Percentiles rank a stretch among this genome's conserved stretches.
phyloP scores from a whole-genome alignment of 2,797 vertebrate species.

The Aphelocoma californica region DNA sequence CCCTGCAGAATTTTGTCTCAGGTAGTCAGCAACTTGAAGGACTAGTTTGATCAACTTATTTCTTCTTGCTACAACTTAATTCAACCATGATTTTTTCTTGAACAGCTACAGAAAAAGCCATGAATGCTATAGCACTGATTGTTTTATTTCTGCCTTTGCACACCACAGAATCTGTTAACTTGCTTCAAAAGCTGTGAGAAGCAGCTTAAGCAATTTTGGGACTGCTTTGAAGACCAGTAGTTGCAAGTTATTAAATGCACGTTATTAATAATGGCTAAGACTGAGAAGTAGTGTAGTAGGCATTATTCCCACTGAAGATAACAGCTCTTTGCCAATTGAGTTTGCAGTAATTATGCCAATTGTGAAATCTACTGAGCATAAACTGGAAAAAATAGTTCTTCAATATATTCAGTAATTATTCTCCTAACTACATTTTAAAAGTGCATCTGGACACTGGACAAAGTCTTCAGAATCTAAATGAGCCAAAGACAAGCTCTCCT shows the following conservation, averaged over 20 bases:
- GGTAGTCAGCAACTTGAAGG: background rate
- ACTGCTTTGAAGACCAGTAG: constrained; percentile 9
- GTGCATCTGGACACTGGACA: constrained; percentile 68
- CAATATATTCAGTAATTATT: constrained; percentile 58
- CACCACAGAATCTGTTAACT: background rate
- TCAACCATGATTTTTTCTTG: background rate
- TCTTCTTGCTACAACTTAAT: background rate
- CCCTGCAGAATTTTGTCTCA: background rate
- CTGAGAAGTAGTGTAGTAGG: background rate
- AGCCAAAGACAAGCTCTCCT: constrained; percentile 71
- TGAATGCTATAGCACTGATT: background rate
- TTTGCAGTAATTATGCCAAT: constrained; percentile 35
- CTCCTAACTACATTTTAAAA: constrained; percentile 65
- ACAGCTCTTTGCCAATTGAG: constrained; percentile 32
- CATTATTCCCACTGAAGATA: constrained; percentile 19
- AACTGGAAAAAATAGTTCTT: constrained; percentile 31
- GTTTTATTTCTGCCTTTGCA: background rate
- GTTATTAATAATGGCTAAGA: constrained; percentile 28
- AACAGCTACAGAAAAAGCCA: background rate
- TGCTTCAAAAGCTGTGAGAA: background rate
- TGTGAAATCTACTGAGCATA: constrained; percentile 45
- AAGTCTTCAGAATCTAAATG: constrained; percentile 77
- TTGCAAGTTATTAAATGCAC: constrained; percentile 38
- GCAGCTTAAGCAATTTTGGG: background rate
- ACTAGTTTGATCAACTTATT: background rate